Base-by-base conservation (phyloP, 2,113 vertebrate genomes). In the Aramus guarauna region DNA sequence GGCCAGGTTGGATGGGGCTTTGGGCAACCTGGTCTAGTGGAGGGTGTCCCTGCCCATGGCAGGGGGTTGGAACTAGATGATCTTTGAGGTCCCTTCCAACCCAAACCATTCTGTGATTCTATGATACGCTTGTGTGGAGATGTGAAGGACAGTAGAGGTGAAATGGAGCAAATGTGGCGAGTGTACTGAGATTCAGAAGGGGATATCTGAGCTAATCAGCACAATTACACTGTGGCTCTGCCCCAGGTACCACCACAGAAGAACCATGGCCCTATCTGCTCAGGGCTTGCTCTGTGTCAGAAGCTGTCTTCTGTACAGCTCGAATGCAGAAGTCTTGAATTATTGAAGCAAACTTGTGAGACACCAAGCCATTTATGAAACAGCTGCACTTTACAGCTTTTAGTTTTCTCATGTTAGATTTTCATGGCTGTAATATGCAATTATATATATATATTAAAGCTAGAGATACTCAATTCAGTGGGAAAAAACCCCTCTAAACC, bases 361-460 rank as follows among this genome's bases (percentile, higher is more conserved):
- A 75, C 12, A 3, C 21, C 41, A 87, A 92, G 18, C 32, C 32
- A 39, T 82, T 85, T 86, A 50, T 85, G 63, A 90, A 92, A n/a
- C 39, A 62, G 48, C 75, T 94, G 52, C 78, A 41, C 39, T 55
- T 52, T 6, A 16, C 69, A 87, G 55, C 81, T 77, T 93, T 69
- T 24, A 26, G 71, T 90, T 96, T 93, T 92, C 50, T 90, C 16
- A 4, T 41, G n/a, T 93, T 92, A 78, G 24, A 55, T 79, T 92
- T 95, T 95, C 88, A 72, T 92, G 82, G 26, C 79, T 90, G 68
- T 85, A 92, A 94, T 50, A 37, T 89, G 37, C 52, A 84, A 53
- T 95, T 97, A 94, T 69, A 20, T 94, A 20, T 94, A 62, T 94
- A 71, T 71, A 84, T 68, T 96, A 80, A 85, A 80, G 72, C 47